Base-by-base conservation (phyloP, 2,113 vertebrate genomes). In the Oryzias melastigma region DNA sequence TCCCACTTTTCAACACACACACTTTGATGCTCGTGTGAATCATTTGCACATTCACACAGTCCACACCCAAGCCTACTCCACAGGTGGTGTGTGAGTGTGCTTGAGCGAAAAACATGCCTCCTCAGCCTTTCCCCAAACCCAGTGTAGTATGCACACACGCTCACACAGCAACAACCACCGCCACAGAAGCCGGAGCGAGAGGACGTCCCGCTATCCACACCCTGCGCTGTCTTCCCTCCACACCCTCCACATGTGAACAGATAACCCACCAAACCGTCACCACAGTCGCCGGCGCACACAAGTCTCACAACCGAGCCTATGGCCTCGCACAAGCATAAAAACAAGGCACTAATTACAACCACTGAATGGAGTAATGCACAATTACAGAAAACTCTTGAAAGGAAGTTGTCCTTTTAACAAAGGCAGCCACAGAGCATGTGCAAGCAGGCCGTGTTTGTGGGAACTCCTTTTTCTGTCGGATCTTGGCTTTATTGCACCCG, bases 221-320 rank as follows among this genome's bases (percentile, higher is more conserved):
- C 81, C 88, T 80, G 77, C n/a, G 83, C 83, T 55, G 70, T 71
- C 74, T 77, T 71, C 75, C 77, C 56, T 83, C 85, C 85, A 87
- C 87, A 84, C 88, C 87, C 88, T 85, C 83, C 87, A 87, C 84
- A 88, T 90, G 84, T 81, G 83, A 90, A 83, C 68, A 41, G 53
- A 50, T 67, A 73, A 66, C 56, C 60, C 68, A 71, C 72, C 66
- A 73, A 78, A 75, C 77, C 72, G 27, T 42, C 67, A 64, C 84
- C 84, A 57, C 86, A 83, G 29, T 75, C 35, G 57, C 77, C 75
- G 52, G 69, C 74, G 60, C 78, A 73, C 82, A 83, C 82, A 85
- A 56, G 63, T 76, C 76, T 77, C 75, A 59, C 16, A 65, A 79
- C 79, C 76, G 73, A 50, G 78, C 73, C 73, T n/a, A 43, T 66